Evolutionary conservation across 2,113 vertebrate genomes (phyloP).

Genomic region (Melanerpes formicivorus): DNA sequence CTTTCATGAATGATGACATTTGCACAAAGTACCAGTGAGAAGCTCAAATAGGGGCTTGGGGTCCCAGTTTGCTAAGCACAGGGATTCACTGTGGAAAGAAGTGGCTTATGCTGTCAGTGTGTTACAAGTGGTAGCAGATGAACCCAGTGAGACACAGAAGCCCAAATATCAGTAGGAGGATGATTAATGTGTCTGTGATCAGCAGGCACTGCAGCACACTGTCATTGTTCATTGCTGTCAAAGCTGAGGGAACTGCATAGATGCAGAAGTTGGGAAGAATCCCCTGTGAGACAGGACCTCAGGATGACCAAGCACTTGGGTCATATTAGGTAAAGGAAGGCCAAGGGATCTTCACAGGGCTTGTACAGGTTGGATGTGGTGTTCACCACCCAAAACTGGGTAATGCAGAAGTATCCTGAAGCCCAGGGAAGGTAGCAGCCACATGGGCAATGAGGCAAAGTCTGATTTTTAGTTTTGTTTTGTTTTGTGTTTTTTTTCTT

Average conservation of each 20-base stretch:
- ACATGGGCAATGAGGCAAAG: accelerated
- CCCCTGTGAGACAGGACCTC: background rate
- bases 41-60: background rate
- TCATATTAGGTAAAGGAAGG: background rate
- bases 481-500: no score
- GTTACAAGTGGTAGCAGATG: constrained; percentile 5
- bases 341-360: background rate
- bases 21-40: background rate
- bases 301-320: background rate
- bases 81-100: background rate
- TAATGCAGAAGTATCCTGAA: background rate
- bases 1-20: background rate
- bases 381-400: background rate
- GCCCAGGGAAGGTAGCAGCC: background rate
- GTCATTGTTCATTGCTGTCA: background rate
- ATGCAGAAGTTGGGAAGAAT: background rate
- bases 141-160: constrained; percentile 6
- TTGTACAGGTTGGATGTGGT: background rate
- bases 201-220: background rate
- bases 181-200: background rate
- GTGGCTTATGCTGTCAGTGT: background rate
- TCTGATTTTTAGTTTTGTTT: no score
- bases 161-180: background rate
- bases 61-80: background rate
- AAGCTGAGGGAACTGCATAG: background rate